A percentile compares a stretch with the other conserved stretches of the same genome.
phyloP scores from a whole-genome alignment of 2,888 invertebrate species.

The Sminthurinus aureus region DNA sequence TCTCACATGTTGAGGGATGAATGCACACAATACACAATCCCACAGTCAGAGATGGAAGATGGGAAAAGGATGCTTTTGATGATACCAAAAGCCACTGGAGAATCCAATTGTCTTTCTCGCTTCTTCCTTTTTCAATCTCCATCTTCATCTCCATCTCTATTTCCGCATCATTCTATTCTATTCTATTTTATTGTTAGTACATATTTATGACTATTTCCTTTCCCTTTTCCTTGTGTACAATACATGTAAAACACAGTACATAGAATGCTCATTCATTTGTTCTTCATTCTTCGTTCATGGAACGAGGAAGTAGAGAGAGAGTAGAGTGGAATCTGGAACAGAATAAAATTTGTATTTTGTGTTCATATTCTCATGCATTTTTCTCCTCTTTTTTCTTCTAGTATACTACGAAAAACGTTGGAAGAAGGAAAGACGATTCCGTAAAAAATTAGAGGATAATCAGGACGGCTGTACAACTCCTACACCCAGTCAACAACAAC shows the following conservation, averaged over 20 bases:
- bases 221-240: too few relatives aligned
- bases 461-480: constrained; percentile 42
- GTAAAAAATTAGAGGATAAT: constrained; percentile 77
- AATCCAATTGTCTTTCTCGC: constrained; percentile 34
- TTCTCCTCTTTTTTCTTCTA: constrained; percentile 64
- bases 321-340: neutral
- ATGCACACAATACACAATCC: neutral
- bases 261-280: constrained; percentile 32
- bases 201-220: too few relatives aligned
- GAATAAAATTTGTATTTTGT: neutral
- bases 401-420: constrained; percentile 88
- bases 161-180: neutral
- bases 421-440: constrained; percentile 85
- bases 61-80: constrained; percentile 31
- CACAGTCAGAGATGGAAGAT: neutral
- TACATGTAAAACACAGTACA: too few relatives aligned
- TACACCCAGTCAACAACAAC: constrained; percentile 34
- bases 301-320: neutral
- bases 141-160: neutral
- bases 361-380: neutral
- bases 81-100: constrained; percentile 19
- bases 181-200: neutral
- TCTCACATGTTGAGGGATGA: neutral
- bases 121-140: neutral
- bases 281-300: constrained; percentile 32